Base-by-base conservation (phyloP, 1,140 invertebrate species). In the Zaprionus gabonicus region DNA sequence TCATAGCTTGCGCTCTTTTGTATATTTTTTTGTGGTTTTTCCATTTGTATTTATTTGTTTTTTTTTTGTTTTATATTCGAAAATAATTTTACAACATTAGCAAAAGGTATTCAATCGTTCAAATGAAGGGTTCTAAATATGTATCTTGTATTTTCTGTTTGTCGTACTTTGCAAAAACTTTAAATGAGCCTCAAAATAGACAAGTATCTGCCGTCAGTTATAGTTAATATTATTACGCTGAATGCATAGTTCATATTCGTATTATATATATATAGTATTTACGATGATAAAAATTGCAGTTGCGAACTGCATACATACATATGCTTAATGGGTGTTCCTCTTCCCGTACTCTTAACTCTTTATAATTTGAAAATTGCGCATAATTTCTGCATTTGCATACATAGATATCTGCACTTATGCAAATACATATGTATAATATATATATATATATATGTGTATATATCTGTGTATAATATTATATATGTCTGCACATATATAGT, bases 131-230 rank as follows among this genome's bases (percentile, higher is more conserved):
- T 68, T 76, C 27, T 63, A 78, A 78, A 67, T 13, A 17, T 58
- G 23, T 51, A 17, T 58, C 31, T 51, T 53, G 7, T 69, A n/a
- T 23, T 68, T 65, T 49, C 3, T 49, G 20, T 49, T 49, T 23
- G 9, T 25, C 46, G 46, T 51, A 51, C 46, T 87, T 46, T 78
- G 78, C 70, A 73, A 70, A 67, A 80, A 87, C 64, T 66, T 75
- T 59, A 81, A 90, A 87, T 84, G 85, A 90, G 81, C 85, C 78
- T 90, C 81, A 90, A 90, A 90, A 85, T 85, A 82, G 82, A 81
- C 81, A 90, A 84, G 76, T 74, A 74, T 60, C 77, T 84, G 79
- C 68, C 71, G 73, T 85, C 80, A 77, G 56, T 73, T 82, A 62
- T 86, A 71, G 65, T 85, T 53, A 27, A 69, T 80, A 57, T 78